Evolutionary conservation across 2,797 vertebrate genomes (phyloP).

Genomic region (Poecile montanus): DNA sequence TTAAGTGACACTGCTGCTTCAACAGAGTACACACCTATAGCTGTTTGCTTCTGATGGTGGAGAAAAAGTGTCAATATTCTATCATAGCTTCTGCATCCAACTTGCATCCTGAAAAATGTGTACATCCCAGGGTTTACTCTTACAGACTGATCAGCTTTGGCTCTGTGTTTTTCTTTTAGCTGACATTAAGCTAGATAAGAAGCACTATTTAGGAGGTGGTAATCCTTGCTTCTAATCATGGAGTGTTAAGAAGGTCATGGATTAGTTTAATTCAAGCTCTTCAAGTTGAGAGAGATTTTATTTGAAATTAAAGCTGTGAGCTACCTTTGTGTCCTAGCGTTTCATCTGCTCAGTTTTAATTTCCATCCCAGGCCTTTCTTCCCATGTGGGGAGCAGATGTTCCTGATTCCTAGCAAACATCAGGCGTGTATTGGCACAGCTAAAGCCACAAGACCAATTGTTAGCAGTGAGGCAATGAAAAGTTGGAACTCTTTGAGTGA

Average conservation of each 20-base stretch:
- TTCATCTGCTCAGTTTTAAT: constrained; percentile 26
- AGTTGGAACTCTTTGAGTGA: not conserved
- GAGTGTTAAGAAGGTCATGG: not conserved
- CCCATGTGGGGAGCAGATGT: not conserved
- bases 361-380: constrained; percentile 1
- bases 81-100: not conserved
- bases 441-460: not conserved
- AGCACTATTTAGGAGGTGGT: not conserved
- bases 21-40: not conserved
- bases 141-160: not conserved
- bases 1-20: not conserved
- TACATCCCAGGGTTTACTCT: not conserved
- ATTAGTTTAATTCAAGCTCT: constrained; percentile 15
- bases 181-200: not conserved
- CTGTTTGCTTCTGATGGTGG: not conserved
- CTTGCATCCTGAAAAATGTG: not conserved
- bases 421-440: not conserved
- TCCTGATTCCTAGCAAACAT: not conserved
- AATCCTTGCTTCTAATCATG: not conserved
- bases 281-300: not conserved
- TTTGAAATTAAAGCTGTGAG: constrained; percentile 25
- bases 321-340: not conserved
- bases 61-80: not conserved
- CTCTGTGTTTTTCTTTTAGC: not conserved
- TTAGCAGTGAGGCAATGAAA: not conserved